Evolutionary conservation across 2,888 invertebrate genomes (phyloP).

Genomic region (Epinotia demarniana): DNA sequence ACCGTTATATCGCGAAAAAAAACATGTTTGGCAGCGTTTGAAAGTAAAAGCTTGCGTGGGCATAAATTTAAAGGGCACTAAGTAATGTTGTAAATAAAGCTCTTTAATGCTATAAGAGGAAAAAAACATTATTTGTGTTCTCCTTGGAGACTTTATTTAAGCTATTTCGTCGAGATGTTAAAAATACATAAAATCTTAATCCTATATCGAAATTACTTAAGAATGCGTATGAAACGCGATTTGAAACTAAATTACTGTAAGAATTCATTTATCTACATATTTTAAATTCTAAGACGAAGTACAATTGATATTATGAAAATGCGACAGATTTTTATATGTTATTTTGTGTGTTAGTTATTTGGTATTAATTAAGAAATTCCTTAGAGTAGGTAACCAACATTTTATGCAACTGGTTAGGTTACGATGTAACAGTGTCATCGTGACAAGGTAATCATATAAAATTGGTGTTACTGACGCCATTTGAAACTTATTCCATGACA

Average conservation of each 20-base stretch:
- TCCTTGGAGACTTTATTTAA: not conserved
- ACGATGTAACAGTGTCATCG: no score
- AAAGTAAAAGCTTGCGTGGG: constrained; percentile 11
- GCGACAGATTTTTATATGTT: no score
- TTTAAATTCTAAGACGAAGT: not conserved
- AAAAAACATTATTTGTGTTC: not conserved
- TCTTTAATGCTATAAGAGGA: not conserved
- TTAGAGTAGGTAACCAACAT: no score
- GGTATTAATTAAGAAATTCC: no score
- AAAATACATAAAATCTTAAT: not conserved
- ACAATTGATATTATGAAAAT: not conserved
- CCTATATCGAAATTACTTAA: not conserved
- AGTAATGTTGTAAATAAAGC: not conserved
- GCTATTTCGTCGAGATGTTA: not conserved
- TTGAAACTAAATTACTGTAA: not conserved
- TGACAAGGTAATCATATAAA: no score
- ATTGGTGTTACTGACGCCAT: no score
- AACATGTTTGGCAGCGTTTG: not conserved
- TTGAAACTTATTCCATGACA: no score
- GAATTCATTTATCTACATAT: not conserved
- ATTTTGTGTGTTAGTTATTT: no score
- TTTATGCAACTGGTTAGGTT: no score
- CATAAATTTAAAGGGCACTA: not conserved
- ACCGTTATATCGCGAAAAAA: not conserved
- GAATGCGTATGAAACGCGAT: not conserved